Base-by-base conservation (phyloP, 1,140 invertebrate species). In the Aphaenogaster ashmeadi region DNA sequence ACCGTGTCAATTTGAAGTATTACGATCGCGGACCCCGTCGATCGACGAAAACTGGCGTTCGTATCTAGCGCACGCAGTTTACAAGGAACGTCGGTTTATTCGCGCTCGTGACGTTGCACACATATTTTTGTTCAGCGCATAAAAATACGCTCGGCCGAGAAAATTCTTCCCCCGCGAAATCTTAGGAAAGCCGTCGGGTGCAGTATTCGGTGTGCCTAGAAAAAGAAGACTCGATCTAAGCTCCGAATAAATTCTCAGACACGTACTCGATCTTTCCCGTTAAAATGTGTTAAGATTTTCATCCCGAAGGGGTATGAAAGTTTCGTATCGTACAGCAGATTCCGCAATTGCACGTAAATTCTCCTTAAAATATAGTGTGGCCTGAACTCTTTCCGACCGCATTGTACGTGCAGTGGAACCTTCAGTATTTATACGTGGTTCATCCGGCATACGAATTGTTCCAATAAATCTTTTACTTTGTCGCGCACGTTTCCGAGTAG, bases 111-210 rank as follows among this genome's bases (percentile, higher is more conserved):
- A 88, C 80, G 58, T 72, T 52, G 74, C 67, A 36, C 52, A 67
- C 60, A 69, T 89, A 89, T 79, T 87, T 90, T 80, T 81, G 52
- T 54, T 56, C 33, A 52, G 54, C 50, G 36, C 41, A 18, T 9
- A 78, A 79, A 79, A 66, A 36, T 66, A 79, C 77, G 56, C 13
- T 81, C 86, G 21, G 64, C 50, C 27, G 33, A 41, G 60, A 77
- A 90, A 84, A 87, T 74, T 89, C n/a, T 87, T 60, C 44, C 67
- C 9, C 21, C 36, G 62, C 79, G 62, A 81, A 83, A 87, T 90
- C 89, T 89, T 87, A 2, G 54, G 33, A 27, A 88, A 75, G 85
- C 77, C 77, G 41, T 18, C 33, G 36, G 54, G 41, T 72, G 50
- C 58, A 75, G 52, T 60, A 60, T 86, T 33, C 18, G 67, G 58